Base-by-base conservation (phyloP, 2,888 invertebrate species). In the Teleiodes luculella region DNA sequence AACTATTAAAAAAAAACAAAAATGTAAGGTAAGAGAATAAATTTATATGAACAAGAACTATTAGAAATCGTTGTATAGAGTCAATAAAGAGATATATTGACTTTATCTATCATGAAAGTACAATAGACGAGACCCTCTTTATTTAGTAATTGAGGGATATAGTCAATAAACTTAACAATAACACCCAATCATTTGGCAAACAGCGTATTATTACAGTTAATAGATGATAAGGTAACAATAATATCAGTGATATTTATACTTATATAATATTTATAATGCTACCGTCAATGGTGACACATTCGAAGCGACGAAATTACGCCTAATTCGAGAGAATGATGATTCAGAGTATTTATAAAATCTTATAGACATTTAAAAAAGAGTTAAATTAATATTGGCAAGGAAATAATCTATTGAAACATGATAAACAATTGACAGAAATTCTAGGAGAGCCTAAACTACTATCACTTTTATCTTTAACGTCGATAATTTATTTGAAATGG, bases 401-500 rank as follows among this genome's bases (percentile, higher is more conserved):
- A 28, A 20, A 28, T n/a, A 43, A 28, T 28, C 4, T 41, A 20
- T 18, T 2, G 10, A 18, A 41, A 6, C 8, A 20, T n/a, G 11
- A 3, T 11, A 35, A 35, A 35, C 11, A 41, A 24, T 1, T 4
- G 20, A 10, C 6, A n/a, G 3, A 43, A 43, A 28, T 43, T 13
- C 43, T n/a, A 43, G 20, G 20, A 6, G 20, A 20, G 28, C 24
- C 14, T 74, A 78, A 81, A 80, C 77, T 84, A 84, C 83, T 81
- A 83, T 83, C 80, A 79, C 76, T 72, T 66, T 77, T 81, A 83
- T 83, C 80, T 73, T 55, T 57, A 59, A 65, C 55, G 67, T 73
- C 70, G 35, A 54, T 54, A 54, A 53, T 74, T 64, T 68, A 68
- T 67, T 70, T 68, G 70, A 70, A 67, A 71, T 68, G 59, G 64